These are phyloP conservation scores for Holotrichia oblita DNA, from an alignment of 1,140 invertebrate species.

Conservation along the genomic window DNA sequence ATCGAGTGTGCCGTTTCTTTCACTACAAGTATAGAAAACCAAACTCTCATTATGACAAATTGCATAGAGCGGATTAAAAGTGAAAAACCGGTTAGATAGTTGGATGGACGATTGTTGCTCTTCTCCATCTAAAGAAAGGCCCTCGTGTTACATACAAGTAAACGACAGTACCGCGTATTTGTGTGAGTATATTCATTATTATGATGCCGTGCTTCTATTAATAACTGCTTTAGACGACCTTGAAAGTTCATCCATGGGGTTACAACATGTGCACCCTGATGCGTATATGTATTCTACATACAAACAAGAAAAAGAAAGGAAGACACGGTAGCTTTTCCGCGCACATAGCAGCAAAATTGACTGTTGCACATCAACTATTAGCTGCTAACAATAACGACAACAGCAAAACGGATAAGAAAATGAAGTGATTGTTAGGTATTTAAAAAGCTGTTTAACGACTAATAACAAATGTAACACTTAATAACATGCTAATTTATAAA, in stretches of 20 bases:
- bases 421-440: background rate
- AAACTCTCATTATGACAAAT: conserved; percentile 41
- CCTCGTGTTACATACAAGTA: background rate
- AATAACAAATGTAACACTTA: no score
- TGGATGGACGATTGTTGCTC: conserved; percentile 41
- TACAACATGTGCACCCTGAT: conserved; percentile 43
- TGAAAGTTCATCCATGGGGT: conserved; percentile 53
- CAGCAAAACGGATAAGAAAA: background rate
- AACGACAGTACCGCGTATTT: background rate
- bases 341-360: background rate
- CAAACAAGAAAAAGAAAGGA: conserved; percentile 10
- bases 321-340: background rate
- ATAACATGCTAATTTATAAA: no score
- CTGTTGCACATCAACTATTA: background rate
- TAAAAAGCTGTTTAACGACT: background rate
- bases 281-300: conserved; percentile 29
- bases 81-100: conserved; percentile 48
- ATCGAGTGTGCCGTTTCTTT: background rate
- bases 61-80: conserved; percentile 48
- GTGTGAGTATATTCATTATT: conserved; percentile 23
- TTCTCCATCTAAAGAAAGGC: conserved; percentile 42
- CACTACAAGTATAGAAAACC: background rate
- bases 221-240: conserved; percentile 51
- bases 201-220: conserved; percentile 46
- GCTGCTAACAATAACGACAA: background rate